Conservation (phyloP, 2,888 invertebrate genomes). For the Melipona bicolor region DNA sequence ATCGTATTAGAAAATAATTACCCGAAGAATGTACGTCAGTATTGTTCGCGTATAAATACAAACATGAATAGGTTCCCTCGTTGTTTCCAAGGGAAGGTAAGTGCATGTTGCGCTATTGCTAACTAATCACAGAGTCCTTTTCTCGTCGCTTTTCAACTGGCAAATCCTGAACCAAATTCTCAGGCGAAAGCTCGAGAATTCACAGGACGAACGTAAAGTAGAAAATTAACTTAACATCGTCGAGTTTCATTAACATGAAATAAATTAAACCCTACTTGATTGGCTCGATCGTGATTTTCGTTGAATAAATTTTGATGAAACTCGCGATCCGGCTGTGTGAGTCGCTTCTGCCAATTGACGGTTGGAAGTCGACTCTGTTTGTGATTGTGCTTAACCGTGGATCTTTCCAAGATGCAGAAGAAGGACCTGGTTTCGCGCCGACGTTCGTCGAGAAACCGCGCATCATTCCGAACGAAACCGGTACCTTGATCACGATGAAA, state of each 20-base stretch:
- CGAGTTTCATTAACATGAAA: constrained; percentile 26
- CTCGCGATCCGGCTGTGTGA: constrained; percentile 17
- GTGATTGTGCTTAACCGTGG: constrained; percentile 69
- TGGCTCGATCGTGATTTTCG: constrained; percentile 18
- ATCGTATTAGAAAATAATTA: background rate
- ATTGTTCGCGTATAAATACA: background rate
- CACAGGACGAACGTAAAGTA: constrained; percentile 13
- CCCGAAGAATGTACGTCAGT: constrained; percentile 1
- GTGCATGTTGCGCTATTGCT: constrained; percentile 52
- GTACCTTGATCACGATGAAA: constrained; percentile 98
- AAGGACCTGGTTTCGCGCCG: constrained; percentile 96
- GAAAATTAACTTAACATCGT: constrained; percentile 34
- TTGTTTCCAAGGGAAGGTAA: constrained; percentile 51
- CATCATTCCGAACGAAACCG: constrained; percentile 99
- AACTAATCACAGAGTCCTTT: constrained; percentile 56
- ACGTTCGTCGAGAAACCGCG: constrained; percentile 99
- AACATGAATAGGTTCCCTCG: background rate
- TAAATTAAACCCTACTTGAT: background rate
- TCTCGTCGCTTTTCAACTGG: constrained; percentile 58
- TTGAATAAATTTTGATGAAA: background rate
- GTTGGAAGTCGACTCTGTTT: background rate
- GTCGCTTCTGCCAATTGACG: background rate
- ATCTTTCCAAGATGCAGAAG: constrained; percentile 92
- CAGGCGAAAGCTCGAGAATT: background rate
- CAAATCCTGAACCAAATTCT: constrained; percentile 6